Conservation (phyloP, 2,888 invertebrate genomes). For the Tuta absoluta region DNA sequence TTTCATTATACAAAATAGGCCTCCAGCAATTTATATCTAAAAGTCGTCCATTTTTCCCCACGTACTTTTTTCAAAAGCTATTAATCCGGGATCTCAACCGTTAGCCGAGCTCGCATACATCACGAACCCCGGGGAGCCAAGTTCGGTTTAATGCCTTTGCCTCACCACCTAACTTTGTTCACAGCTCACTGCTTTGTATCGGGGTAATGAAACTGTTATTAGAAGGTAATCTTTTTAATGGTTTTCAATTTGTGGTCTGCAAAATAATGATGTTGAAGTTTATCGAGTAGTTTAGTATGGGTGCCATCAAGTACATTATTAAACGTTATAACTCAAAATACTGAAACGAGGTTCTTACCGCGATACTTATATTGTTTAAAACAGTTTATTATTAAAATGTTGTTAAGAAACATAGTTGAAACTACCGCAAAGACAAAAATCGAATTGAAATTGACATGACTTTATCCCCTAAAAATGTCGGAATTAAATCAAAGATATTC, state of each 20-base stretch:
- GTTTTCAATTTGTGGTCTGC: not conserved
- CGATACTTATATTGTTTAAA: no score
- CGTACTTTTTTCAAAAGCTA: conserved; percentile 10
- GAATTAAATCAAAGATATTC: no score
- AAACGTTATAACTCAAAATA: no score
- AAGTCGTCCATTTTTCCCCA: conserved; percentile 10
- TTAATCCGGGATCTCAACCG: conserved; percentile 19
- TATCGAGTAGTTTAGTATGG: no score
- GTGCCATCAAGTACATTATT: no score
- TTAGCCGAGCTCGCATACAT: conserved; percentile 15
- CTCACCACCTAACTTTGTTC: not conserved
- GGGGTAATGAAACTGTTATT: conserved; percentile 7
- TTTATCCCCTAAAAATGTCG: no score
- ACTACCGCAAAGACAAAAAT: no score
- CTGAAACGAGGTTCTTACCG: no score
- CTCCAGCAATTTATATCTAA: not conserved
- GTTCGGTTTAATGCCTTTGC: not conserved
- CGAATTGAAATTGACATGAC: no score
- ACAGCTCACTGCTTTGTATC: conserved; percentile 10
- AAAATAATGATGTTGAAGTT: not conserved
- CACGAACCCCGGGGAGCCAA: conserved; percentile 16
- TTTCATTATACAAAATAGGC: not conserved
- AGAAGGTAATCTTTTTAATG: not conserved
- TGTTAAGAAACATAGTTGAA: no score
- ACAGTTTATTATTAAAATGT: no score